Conservation (phyloP, 2,113 vertebrate species). For the Leucopsar rothschildi region DNA sequence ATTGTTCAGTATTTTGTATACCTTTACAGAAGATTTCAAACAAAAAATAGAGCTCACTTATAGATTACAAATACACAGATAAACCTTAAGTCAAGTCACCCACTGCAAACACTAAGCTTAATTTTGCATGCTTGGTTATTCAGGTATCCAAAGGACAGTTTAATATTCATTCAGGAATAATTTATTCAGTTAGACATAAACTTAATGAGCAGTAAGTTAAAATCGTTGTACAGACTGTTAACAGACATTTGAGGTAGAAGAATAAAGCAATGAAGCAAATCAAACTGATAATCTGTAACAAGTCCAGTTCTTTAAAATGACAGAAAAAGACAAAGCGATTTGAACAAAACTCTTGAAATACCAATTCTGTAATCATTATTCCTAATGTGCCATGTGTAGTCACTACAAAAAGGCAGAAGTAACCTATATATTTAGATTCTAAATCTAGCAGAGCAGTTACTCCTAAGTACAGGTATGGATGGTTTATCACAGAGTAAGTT, state of each 20-base stretch:
- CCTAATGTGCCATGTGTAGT: background rate
- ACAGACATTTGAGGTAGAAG: background rate
- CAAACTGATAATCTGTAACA: background rate
- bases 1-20: background rate
- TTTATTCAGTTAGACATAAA: background rate
- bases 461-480: background rate
- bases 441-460: background rate
- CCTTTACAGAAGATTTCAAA: background rate
- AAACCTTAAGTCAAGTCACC: background rate
- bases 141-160: background rate
- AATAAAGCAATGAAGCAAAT: background rate
- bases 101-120: background rate
- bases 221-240: background rate
- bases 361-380: background rate
- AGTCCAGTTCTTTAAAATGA: background rate
- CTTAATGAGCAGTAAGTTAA: background rate
- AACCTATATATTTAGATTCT: background rate
- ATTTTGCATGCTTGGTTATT: background rate
- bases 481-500: background rate
- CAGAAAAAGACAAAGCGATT: background rate
- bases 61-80: background rate
- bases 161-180: background rate
- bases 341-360: background rate
- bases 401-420: background rate
- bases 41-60: background rate